phyloP scores from a whole-genome alignment of 53 echinoderm and acorn worm genomes.

The Holothuria scabra region DNA sequence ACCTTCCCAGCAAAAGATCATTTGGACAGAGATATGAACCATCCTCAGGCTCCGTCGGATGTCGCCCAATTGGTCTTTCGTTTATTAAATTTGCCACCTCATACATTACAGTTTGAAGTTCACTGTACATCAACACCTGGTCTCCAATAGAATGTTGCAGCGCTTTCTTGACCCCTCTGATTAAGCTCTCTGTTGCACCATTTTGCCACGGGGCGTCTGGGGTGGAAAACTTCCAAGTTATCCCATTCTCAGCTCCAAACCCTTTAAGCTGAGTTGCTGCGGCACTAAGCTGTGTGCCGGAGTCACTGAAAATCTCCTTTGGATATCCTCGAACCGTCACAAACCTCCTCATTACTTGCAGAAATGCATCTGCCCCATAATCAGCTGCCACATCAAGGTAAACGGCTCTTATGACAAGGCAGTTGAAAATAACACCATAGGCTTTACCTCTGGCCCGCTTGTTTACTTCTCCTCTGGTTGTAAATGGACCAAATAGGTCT shows the following conservation, averaged over 20 bases:
- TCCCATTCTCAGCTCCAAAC: constrained; percentile 35
- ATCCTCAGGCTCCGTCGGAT: constrained; percentile 48
- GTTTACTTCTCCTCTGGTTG: constrained; percentile 49
- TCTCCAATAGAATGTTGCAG: constrained; percentile 42
- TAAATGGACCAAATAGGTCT: constrained; percentile 59
- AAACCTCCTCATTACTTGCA: constrained; percentile 56
- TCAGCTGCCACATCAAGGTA: constrained; percentile 51
- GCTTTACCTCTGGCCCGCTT: constrained; percentile 46
- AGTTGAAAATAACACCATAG: too few relatives aligned
- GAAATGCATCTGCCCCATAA: constrained; percentile 50
- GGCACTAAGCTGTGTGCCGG: constrained; percentile 52
- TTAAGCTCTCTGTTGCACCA: constrained; percentile 44
- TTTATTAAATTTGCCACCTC: constrained; percentile 56
- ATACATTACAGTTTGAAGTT: constrained; percentile 54
- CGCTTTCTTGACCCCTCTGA: constrained; percentile 54
- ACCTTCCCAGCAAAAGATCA: constrained; percentile 29
- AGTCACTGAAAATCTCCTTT: constrained; percentile 56
- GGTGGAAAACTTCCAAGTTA: constrained; percentile 49
- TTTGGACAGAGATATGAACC: constrained; percentile 38
- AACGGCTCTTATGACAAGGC: constrained; percentile 53
- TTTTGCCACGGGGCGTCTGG: constrained; percentile 48
- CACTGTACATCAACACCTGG: constrained; percentile 37
- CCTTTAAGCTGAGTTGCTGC: constrained; percentile 37
- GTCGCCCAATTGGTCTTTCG: constrained; percentile 53
- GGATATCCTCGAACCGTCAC: constrained; percentile 56